A percentile compares a stretch with the other conserved stretches of the same genome.
phyloP scores from a whole-genome alignment of 2,797 vertebrate species.

The Myiotriccus ornatus region DNA sequence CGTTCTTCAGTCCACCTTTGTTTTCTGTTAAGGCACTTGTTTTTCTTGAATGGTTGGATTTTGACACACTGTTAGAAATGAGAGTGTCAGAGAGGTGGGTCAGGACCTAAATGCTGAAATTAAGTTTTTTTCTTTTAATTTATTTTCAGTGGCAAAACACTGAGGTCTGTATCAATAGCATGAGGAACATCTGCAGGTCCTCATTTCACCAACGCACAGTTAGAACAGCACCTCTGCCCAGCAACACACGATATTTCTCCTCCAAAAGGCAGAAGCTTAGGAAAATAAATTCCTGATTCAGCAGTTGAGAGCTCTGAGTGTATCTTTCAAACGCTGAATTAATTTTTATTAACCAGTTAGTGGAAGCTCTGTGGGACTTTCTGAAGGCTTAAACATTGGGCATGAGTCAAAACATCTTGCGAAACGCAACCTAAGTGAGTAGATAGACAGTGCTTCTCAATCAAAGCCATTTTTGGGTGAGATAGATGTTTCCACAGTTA shows the following conservation, averaged over 20 bases:
- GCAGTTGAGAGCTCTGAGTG: not conserved
- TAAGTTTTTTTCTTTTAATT: not conserved
- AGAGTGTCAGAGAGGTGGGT: not conserved
- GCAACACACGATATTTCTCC: accelerated
- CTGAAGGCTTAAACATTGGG: not conserved
- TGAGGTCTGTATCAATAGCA: not conserved
- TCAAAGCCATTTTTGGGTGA: not conserved
- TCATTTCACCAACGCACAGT: not conserved
- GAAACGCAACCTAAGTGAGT: not conserved
- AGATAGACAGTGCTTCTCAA: not conserved
- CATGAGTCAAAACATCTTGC: not conserved
- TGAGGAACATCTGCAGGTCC: not conserved
- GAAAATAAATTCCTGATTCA: not conserved
- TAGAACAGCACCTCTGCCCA: not conserved
- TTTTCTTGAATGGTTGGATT: not conserved
- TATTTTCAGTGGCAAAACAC: not conserved
- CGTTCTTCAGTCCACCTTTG: not conserved
- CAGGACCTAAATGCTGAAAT: not conserved
- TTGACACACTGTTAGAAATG: not conserved
- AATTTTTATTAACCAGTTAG: not conserved
- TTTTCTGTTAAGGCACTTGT: not conserved
- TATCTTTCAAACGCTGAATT: not conserved
- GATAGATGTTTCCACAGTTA: not conserved
- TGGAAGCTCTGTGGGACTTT: not conserved
- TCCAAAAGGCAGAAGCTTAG: not conserved